Evolutionary conservation across 2,113 vertebrate genomes (phyloP), one percentile per base, ranked within the genome.

Genomic region (Coregonus clupeaformis): DNA sequence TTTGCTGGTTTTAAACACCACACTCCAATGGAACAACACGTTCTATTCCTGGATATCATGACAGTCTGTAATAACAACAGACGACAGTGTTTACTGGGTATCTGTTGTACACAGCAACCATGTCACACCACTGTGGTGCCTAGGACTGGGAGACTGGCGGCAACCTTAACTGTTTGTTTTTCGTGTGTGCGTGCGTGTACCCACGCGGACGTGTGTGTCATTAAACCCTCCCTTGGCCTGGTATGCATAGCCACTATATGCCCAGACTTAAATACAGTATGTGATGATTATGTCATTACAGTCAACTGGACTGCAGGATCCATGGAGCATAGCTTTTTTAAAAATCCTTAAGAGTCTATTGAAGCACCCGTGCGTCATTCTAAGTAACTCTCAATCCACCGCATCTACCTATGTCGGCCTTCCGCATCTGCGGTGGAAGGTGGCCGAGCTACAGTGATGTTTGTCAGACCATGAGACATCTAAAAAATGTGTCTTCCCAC

Each of bases 151-250:
- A 16, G 25, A 16, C 63, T 65, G 63, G 63, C 27, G 5, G 5
- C 63, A 65, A 7, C 27, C 27, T 16, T 52, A 25, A 62, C 24
- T 62, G 25, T 36, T 11, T n/a, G 55, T 60, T 27, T 60, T 14
- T 60, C 52, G 24, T 25, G 70, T 45, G 57, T 72, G 14, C 70
- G 52, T 68, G 74, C 62, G 60, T 25, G 60, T 27, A 2, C 27
- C 27, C 27, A 27, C 27, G 27, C 27, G 27, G 1, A 27, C 27
- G 27, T 27, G 65, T 30, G 65, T 25, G n/a, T n/a, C n/a, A n/a
- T n/a, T n/a, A n/a, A n/a, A n/a, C n/a, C n/a, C n/a, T n/a, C n/a
- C n/a, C n/a, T n/a, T n/a, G n/a, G n/a, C n/a, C n/a, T n/a, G n/a
- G n/a, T n/a, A n/a, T n/a, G n/a, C n/a, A n/a, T n/a, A n/a, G n/a